Percentiles rank a stretch among this genome's conserved stretches.
phyloP scores from a whole-genome alignment of 2,888 invertebrate species.

The Malthinus seriepunctatus region DNA sequence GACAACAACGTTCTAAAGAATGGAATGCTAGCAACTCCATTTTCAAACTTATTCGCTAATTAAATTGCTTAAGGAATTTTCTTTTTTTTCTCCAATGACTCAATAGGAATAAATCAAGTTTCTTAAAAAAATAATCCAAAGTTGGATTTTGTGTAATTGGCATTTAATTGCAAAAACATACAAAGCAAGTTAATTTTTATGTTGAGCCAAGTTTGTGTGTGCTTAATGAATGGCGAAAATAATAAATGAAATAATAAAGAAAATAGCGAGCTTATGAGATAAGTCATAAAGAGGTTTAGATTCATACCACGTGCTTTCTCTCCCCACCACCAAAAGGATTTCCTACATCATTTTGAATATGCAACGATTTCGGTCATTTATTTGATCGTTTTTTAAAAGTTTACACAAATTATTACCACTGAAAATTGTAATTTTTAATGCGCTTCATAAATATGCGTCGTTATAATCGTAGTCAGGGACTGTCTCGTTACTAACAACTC shows the following conservation, averaged over 20 bases:
- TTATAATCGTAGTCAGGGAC: conserved; percentile 3
- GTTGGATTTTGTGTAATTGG: too few relatives aligned
- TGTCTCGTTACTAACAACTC: not conserved
- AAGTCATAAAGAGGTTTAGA: conserved; percentile 15
- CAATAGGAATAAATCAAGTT: too few relatives aligned
- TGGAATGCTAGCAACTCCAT: too few relatives aligned
- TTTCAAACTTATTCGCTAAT: too few relatives aligned
- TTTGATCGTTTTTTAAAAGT: conserved; percentile 6
- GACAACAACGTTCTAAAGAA: too few relatives aligned
- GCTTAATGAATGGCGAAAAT: not conserved
- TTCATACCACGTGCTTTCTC: conserved; percentile 25
- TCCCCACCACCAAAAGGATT: conserved; percentile 23
- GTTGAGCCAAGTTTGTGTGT: too few relatives aligned
- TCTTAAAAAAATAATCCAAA: too few relatives aligned
- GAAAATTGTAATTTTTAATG: conserved; percentile 18
- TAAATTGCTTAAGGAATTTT: too few relatives aligned
- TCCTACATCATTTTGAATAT: not conserved
- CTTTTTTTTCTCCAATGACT: too few relatives aligned
- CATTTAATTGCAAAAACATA: too few relatives aligned
- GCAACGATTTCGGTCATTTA: not conserved
- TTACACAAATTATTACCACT: conserved; percentile 11
- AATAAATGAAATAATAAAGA: conserved; percentile 2
- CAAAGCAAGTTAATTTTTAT: too few relatives aligned
- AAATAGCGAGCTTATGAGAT: conserved; percentile 2
- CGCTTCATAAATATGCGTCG: conserved; percentile 22